These are phyloP conservation scores for Vespertilio murinus DNA, from an alignment of 2,797 vertebrate genomes.

Conservation along the genomic window DNA sequence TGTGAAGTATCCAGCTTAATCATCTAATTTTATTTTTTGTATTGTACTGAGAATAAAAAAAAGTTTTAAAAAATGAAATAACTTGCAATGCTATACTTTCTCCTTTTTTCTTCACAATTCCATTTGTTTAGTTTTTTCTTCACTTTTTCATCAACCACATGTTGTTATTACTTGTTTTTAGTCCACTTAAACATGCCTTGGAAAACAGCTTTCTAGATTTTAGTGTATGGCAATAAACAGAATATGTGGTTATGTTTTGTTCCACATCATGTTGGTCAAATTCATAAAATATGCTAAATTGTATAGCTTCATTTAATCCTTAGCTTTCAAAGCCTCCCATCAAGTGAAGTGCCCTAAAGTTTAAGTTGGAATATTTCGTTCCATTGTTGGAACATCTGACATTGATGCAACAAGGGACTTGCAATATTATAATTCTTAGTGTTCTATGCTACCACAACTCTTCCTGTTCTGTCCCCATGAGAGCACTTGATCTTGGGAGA, in stretches of 20 bases:
- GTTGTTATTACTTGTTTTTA: not conserved
- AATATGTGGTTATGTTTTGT: not conserved
- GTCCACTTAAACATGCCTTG: not conserved
- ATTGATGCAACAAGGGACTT: not conserved
- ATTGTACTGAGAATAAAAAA: constrained; percentile 13
- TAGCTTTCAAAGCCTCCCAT: not conserved
- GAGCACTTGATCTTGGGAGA: not conserved
- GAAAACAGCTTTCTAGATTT: not conserved
- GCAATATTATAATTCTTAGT: not conserved
- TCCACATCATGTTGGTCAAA: not conserved
- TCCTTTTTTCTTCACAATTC: not conserved
- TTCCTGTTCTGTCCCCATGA: not conserved
- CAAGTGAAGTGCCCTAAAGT: not conserved
- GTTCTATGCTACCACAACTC: too few relatives aligned
- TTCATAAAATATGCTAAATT: not conserved
- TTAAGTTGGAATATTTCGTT: not conserved
- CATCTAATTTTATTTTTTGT: not conserved
- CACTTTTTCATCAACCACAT: not conserved
- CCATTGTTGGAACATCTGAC: not conserved
- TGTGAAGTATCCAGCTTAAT: not conserved
- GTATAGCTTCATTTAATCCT: not conserved
- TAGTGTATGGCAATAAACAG: not conserved
- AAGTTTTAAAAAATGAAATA: not conserved
- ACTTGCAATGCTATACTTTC: not conserved
- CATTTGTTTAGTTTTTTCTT: not conserved